A percentile compares a stretch with the other conserved stretches of the same genome.
Evolutionary conservation across 2,797 vertebrate species (phyloP).

Genomic region (Acrocephalus scirpaceus): DNA sequence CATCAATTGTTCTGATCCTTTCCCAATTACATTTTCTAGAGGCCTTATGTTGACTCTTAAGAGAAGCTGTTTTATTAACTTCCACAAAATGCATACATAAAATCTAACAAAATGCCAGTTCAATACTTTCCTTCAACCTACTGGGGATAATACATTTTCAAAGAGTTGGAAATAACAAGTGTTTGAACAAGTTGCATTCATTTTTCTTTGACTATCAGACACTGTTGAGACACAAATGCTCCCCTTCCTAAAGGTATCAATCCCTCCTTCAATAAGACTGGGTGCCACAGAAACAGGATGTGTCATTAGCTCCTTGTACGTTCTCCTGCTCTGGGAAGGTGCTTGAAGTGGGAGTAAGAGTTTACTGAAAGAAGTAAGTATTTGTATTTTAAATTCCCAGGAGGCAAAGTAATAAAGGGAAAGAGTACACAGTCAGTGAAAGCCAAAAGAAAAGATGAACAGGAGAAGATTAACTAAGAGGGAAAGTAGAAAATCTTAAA

Average conservation of each 20-base stretch:
- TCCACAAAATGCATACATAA: background rate
- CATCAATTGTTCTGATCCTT: background rate
- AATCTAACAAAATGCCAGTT: constrained; percentile 26
- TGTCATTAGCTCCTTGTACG: background rate
- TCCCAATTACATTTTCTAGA: background rate
- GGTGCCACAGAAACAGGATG: background rate
- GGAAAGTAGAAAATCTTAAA: background rate
- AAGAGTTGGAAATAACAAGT: background rate
- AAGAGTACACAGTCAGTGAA: background rate
- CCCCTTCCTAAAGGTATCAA: background rate
- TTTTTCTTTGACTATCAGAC: background rate
- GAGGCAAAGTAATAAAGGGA: background rate
- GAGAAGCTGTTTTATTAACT: background rate
- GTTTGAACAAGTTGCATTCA: constrained; percentile 1
- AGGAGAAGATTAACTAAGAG: background rate
- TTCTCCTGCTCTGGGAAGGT: background rate
- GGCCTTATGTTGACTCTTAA: background rate
- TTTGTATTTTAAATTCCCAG: background rate
- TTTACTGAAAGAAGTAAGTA: background rate
- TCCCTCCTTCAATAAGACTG: background rate
- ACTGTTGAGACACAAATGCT: background rate
- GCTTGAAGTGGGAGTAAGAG: background rate
- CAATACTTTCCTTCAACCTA: background rate
- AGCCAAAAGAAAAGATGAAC: background rate
- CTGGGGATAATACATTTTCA: background rate